Evolutionary conservation across 2,888 invertebrate species (phyloP).

Genomic region (Tachina fera): DNA sequence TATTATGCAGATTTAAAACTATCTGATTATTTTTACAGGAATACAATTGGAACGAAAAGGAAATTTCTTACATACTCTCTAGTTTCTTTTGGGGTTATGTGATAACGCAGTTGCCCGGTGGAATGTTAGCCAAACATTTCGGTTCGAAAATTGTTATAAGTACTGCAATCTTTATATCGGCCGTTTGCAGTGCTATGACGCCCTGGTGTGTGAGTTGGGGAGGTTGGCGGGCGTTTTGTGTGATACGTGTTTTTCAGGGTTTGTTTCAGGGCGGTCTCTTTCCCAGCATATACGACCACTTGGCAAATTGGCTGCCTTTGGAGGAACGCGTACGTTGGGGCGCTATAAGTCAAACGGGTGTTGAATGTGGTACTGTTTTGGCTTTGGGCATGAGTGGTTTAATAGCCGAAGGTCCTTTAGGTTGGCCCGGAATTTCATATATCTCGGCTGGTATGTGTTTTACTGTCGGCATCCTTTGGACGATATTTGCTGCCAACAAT

Average conservation of each 20-base stretch:
- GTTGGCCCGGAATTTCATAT: slow-evolving; percentile 89
- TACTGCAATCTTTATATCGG: slow-evolving; percentile 86
- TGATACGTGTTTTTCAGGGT: slow-evolving; percentile 87
- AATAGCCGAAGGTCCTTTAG: slow-evolving; percentile 84
- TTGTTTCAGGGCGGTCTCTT: slow-evolving; percentile 87
- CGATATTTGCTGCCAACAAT: slow-evolving; percentile 85
- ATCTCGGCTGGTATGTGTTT: slow-evolving; percentile 84
- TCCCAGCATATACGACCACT: slow-evolving; percentile 86
- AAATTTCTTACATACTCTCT: slow-evolving; percentile 86
- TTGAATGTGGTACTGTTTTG: slow-evolving; percentile 88
- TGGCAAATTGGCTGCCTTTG: slow-evolving; percentile 88
- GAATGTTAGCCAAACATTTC: slow-evolving; percentile 86
- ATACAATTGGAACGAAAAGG: slow-evolving; percentile 83
- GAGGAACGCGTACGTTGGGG: slow-evolving; percentile 86
- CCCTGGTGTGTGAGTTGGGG: slow-evolving; percentile 87
- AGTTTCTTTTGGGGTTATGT: slow-evolving; percentile 92
- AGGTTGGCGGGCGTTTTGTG: slow-evolving; percentile 85
- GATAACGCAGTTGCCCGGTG: slow-evolving; percentile 86
- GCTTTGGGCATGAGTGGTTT: slow-evolving; percentile 86
- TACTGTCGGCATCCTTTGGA: slow-evolving; percentile 84
- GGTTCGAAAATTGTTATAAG: slow-evolving; percentile 87
- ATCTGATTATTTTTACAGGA: slow-evolving; percentile 73
- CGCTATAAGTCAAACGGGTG: slow-evolving; percentile 85
- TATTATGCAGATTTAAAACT: not conserved
- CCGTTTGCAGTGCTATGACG: slow-evolving; percentile 86